Evolutionary conservation across 2,113 vertebrate species (phyloP), one percentile per base, ranked within the genome.

Genomic region (Xerus inauris): DNA sequence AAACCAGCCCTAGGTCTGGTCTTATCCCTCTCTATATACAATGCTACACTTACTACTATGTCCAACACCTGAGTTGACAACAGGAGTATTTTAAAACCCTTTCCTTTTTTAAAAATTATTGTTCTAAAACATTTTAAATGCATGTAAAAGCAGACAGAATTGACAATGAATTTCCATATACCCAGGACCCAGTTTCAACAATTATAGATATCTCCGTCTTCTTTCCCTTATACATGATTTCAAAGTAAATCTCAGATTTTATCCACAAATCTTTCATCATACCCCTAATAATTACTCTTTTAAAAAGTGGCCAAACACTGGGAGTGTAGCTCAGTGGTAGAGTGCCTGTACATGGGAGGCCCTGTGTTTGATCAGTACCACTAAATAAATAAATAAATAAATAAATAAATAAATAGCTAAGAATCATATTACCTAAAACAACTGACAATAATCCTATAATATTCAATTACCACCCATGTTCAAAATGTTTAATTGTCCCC

Each of bases 241-340:
- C 49, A 94, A 86, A 96, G n/a, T 9, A 91, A 94, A 86, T 73
- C 6, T 67, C 54, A 73, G 69, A 82, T 92, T 82, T 77, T 67
- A 86, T 47, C 35, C 35, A 59, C 4, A 91, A 87, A 81, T 82
- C 65, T 73, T 67, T 89, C 4, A 69, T 35, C 4, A 62, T 54
- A 13, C 24, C 85, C 72, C 13, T 22, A 75, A 84, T 64, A 84
- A 72, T 40, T 89, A 38, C 3, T 75, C 24, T 72, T 92, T 84
- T 91, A 67, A 40, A 85, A 92, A 87, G n/a, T 30, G 82, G 22
- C 40, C 35, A 9, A 20, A 35, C 28, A 3, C 9, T 30, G 13
- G 64, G 64, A 19, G 28, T 19, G 30, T 35, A 65, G 64, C 64
- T 35, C 64, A 67, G 32, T 67, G 32, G 14, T 35, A 67, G 32